phyloP scores from a whole-genome alignment of 2,113 vertebrate species.

The Fulmarus glacialis region DNA sequence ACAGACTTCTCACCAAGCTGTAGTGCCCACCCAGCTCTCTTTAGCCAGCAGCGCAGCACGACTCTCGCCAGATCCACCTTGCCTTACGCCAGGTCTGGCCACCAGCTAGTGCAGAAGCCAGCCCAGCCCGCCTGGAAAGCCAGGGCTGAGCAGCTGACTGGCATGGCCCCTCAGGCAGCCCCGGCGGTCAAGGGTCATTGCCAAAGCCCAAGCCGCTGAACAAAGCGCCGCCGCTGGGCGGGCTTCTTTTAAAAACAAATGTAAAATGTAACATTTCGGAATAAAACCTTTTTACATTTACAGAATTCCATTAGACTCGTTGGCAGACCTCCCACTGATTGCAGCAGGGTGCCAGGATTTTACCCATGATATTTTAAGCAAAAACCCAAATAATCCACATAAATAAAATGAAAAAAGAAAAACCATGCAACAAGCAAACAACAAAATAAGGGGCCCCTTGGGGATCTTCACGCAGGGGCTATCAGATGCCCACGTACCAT shows the following conservation, averaged over 20 bases:
- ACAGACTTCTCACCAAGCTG: not conserved
- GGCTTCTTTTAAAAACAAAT: not conserved
- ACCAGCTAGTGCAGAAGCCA: not conserved
- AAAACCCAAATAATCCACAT: not conserved
- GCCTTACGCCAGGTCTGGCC: not conserved
- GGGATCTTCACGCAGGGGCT: not conserved
- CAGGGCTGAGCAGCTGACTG: not conserved
- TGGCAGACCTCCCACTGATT: not conserved
- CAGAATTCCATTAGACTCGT: not conserved
- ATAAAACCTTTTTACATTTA: not conserved
- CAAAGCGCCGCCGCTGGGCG: rapidly evolving
- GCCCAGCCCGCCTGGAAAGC: not conserved
- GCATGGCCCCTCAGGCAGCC: not conserved
- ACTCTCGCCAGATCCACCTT: not conserved
- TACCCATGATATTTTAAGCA: not conserved
- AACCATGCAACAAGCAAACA: not conserved
- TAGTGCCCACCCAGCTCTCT: not conserved
- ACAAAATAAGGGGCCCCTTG: not conserved
- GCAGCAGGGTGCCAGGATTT: not conserved
- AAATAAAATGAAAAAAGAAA: not conserved
- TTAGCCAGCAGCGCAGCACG: rapidly evolving
- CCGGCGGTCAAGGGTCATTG: rapidly evolving
- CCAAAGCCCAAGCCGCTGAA: not conserved
- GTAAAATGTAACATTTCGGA: not conserved
- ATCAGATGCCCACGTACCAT: constrained; percentile 4